A percentile compares a stretch with the other conserved stretches of the same genome.
Evolutionary conservation across 2,797 vertebrate genomes (phyloP).

Genomic region (Clarias fuscus): DNA sequence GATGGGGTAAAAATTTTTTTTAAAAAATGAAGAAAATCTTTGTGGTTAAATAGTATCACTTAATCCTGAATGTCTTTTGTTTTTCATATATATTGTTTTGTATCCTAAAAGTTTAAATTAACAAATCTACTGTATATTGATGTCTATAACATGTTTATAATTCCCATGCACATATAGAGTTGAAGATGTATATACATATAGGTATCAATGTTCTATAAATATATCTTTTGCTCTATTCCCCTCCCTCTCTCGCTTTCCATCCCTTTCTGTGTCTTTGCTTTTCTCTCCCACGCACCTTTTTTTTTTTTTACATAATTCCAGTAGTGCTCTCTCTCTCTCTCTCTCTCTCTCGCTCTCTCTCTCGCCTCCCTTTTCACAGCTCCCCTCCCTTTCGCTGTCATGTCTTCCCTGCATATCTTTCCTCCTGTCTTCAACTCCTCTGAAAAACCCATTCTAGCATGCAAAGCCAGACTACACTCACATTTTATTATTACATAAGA

Average conservation of each 20-base stretch:
- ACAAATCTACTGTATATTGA: too few species aligned
- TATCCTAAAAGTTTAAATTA: too few species aligned
- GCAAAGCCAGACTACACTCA: slow-evolving; percentile 9
- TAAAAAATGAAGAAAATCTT: too few species aligned
- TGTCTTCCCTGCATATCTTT: slow-evolving; percentile 26
- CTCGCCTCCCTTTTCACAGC: slow-evolving; percentile 44
- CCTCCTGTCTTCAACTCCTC: slow-evolving; percentile 7
- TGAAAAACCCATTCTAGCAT: slow-evolving; percentile 1
- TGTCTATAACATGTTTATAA: background rate
- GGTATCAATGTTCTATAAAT: slow-evolving; percentile 57
- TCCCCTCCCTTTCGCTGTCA: slow-evolving; percentile 31
- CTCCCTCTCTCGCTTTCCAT: slow-evolving; percentile 5
- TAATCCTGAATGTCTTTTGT: too few species aligned
- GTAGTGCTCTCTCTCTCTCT: slow-evolving; percentile 46
- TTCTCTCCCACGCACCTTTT: slow-evolving; percentile 39
- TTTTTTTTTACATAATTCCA: slow-evolving; percentile 51
- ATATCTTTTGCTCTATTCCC: slow-evolving; percentile 31
- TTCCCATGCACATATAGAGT: background rate
- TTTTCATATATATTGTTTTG: background rate
- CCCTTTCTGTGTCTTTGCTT: slow-evolving; percentile 40
- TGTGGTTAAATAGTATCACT: background rate
- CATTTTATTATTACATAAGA: slow-evolving; percentile 8
- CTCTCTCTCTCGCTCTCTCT: slow-evolving; percentile 43
- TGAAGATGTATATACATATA: background rate
- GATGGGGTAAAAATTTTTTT: too few species aligned